These are phyloP conservation scores for Pterocles burchelli DNA, from an alignment of 2,113 vertebrate genomes.

Conservation along the genomic window DNA sequence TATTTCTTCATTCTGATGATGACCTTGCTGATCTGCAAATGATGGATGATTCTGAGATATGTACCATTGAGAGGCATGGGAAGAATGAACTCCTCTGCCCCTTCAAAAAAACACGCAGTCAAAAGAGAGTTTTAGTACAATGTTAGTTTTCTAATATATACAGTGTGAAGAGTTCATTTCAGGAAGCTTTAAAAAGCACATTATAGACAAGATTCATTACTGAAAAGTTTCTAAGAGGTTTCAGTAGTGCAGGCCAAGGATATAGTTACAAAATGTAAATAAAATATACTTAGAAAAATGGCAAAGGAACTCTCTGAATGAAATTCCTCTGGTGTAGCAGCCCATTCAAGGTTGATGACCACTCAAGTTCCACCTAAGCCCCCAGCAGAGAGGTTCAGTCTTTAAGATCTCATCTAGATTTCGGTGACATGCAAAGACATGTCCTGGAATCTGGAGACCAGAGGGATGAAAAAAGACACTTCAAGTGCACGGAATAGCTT, in stretches of 20 bases:
- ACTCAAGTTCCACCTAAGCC: conserved; percentile 7
- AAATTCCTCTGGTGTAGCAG: conserved; percentile 12
- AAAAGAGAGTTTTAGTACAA: neutral
- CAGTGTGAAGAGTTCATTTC: conserved; percentile 9
- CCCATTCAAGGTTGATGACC: conserved; percentile 37
- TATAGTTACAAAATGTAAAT: conserved; percentile 33
- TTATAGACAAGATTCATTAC: conserved; percentile 30
- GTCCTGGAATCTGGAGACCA: conserved; percentile 27
- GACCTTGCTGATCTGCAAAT: neutral
- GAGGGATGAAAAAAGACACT: conserved; percentile 39
- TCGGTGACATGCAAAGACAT: neutral
- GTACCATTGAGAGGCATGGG: neutral
- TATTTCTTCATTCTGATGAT: conserved; percentile 19
- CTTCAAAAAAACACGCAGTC: neutral
- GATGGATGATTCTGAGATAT: neutral
- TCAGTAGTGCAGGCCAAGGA: neutral
- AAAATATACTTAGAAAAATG: conserved; percentile 22
- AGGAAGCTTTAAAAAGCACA: conserved; percentile 3
- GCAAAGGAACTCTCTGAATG: conserved; percentile 27
- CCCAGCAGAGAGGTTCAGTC: conserved; percentile 16
- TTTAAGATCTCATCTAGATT: conserved; percentile 40
- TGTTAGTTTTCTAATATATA: conserved; percentile 17
- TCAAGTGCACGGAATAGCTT: neutral
- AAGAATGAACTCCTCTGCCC: neutral
- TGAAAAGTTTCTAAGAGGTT: conserved; percentile 7